These are phyloP conservation scores for Coenonympha glycerion DNA, from an alignment of 2,888 invertebrate species.

Conservation along the genomic window DNA sequence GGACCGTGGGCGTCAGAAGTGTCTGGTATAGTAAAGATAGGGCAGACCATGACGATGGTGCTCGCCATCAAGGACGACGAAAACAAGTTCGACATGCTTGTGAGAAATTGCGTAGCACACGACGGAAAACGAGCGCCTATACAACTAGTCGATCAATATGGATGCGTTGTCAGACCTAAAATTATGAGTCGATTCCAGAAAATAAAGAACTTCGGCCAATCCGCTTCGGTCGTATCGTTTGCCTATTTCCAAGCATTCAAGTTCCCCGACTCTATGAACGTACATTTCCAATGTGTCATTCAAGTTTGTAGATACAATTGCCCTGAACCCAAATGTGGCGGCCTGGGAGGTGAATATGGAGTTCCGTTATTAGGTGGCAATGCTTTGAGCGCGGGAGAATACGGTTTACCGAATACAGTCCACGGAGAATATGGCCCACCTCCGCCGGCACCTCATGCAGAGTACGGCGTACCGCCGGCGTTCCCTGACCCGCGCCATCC, in stretches of 20 bases:
- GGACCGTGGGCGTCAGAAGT: conserved; percentile 98
- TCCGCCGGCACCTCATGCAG: conserved; percentile 78
- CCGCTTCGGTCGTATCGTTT: conserved; percentile 94
- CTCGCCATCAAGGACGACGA: conserved; percentile 96
- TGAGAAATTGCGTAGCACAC: conserved; percentile 95
- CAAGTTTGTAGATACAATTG: conserved; percentile 96
- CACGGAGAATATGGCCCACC: conserved; percentile 84
- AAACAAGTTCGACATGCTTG: conserved; percentile 96
- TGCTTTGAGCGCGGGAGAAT: conserved; percentile 78
- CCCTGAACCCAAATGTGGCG: conserved; percentile 92
- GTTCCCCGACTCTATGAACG: conserved; percentile 97
- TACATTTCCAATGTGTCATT: conserved; percentile 97
- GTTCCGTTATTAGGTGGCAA: conserved; percentile 79
- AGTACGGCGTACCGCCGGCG: conserved; percentile 85
- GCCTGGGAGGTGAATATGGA: conserved; percentile 80
- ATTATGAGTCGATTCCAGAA: conserved; percentile 97
- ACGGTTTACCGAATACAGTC: conserved; percentile 73
- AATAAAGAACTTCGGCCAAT: conserved; percentile 95
- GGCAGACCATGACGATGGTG: conserved; percentile 98
- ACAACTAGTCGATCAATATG: conserved; percentile 93
- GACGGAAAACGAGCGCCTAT: conserved; percentile 95
- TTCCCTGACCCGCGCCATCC: conserved; percentile 93
- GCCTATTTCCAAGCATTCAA: conserved; percentile 98
- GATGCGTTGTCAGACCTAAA: conserved; percentile 94
- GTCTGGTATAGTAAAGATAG: conserved; percentile 95